Evolutionary conservation across 2,888 invertebrate genomes (phyloP).

Genomic region (Itoplectis maculator): DNA sequence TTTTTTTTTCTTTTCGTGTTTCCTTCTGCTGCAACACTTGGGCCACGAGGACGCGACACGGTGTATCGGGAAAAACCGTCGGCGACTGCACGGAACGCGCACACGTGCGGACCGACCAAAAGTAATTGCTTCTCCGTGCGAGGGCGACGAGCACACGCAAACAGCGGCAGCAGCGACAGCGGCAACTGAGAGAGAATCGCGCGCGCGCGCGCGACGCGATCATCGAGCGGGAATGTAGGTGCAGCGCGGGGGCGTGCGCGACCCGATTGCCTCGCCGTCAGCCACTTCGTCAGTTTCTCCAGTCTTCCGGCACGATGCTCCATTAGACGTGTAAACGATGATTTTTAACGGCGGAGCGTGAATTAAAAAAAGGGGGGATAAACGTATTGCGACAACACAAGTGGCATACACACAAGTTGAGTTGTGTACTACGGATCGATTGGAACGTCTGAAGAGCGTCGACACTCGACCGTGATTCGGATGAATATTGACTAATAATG

Average conservation of each 20-base stretch:
- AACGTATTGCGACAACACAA: neutral
- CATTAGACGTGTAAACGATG: constrained; percentile 20
- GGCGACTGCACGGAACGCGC: neutral
- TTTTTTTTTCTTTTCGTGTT: no score
- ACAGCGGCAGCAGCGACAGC: no score
- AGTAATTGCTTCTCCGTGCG: constrained; percentile 4
- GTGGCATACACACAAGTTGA: no score
- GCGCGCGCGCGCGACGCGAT: no score
- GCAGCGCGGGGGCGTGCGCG: constrained; percentile 10
- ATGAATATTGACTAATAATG: no score
- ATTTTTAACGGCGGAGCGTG: constrained; percentile 2
- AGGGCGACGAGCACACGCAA: neutral
- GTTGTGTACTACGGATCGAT: no score
- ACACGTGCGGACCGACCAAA: neutral
- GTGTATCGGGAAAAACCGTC: neutral
- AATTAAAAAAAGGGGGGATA: no score
- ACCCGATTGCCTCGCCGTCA: constrained; percentile 6
- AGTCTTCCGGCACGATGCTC: constrained; percentile 25
- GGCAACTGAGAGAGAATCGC: neutral
- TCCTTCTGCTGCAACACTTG: neutral
- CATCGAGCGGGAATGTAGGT: neutral
- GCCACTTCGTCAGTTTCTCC: constrained; percentile 18
- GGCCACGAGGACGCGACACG: no score
- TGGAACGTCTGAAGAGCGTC: no score
- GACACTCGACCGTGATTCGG: no score